Percentiles rank a stretch among this genome's conserved stretches.
These are phyloP conservation scores for Philaenus spumarius DNA, from an alignment of 1,140 invertebrate species.

Conservation along the genomic window DNA sequence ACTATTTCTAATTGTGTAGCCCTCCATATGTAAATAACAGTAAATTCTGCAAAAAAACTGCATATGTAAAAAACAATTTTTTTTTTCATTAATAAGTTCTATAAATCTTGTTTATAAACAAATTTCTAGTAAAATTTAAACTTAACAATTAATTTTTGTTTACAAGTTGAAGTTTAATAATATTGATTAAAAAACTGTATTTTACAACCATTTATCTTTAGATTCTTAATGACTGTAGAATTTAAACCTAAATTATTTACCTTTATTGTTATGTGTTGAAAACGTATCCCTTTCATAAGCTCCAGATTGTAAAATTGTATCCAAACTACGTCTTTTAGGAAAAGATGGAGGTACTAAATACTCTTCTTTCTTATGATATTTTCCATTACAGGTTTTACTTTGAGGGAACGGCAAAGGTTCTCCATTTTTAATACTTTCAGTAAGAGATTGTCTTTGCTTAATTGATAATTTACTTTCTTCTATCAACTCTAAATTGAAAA, in stretches of 20 bases:
- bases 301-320: slow-evolving; percentile 33
- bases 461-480: slow-evolving; percentile 43
- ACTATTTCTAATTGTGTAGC: too few relatives aligned
- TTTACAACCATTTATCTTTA: too few relatives aligned
- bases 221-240: too few relatives aligned
- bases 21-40: too few relatives aligned
- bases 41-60: too few relatives aligned
- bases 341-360: slow-evolving; percentile 22
- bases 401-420: slow-evolving; percentile 36
- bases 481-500: slow-evolving; percentile 41
- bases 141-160: too few relatives aligned
- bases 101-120: too few relatives aligned
- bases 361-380: background rate
- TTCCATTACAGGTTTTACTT: background rate
- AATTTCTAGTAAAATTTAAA: too few relatives aligned
- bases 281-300: slow-evolving; percentile 42
- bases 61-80: too few relatives aligned
- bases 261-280: slow-evolving; percentile 18
- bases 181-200: too few relatives aligned
- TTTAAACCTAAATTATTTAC: slow-evolving; percentile 4
- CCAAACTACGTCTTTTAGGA: slow-evolving; percentile 32
- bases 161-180: too few relatives aligned
- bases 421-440: slow-evolving; percentile 38
- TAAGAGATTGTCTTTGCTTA: slow-evolving; percentile 40
- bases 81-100: too few relatives aligned